Percentiles rank a stretch among this genome's conserved stretches.
Evolutionary conservation across 1,140 invertebrate genomes (phyloP).

Genomic region (Hirudo medicinalis): DNA sequence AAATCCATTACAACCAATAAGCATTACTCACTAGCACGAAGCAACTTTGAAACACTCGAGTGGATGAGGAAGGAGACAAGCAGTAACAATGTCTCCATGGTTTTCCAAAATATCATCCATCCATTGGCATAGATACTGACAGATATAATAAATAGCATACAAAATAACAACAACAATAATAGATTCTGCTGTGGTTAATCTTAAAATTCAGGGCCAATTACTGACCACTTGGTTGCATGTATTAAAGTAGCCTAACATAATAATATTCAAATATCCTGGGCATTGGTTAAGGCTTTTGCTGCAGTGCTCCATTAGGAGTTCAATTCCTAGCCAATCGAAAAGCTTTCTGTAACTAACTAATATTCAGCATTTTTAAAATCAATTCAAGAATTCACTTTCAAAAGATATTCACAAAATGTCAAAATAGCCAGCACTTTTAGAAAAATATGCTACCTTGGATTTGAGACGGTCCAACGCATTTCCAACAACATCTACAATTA

Average conservation of each 20-base stretch:
- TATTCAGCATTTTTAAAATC: no score
- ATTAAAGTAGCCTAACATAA: no score
- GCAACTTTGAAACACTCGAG: slow-evolving; percentile 79
- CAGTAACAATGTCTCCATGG: slow-evolving; percentile 74
- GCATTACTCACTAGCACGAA: slow-evolving; percentile 64
- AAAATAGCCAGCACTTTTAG: no score
- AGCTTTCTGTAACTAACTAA: no score
- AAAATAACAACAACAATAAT: slow-evolving; percentile 4
- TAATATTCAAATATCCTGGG: no score
- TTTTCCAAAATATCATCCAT: slow-evolving; percentile 65
- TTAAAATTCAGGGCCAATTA: no score
- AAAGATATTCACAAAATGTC: no score
- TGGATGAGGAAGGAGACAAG: slow-evolving; percentile 69
- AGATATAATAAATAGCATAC: slow-evolving; percentile 22
- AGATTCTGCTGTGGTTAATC: not conserved
- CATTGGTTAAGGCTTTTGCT: no score
- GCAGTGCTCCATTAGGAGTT: no score
- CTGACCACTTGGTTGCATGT: no score
- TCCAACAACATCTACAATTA: slow-evolving; percentile 36
- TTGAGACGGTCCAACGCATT: slow-evolving; percentile 42
- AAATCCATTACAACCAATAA: not conserved
- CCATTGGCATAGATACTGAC: slow-evolving; percentile 75
- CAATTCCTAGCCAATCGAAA: no score
- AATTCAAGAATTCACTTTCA: no score
- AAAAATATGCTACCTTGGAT: slow-evolving; percentile 31